Conservation (phyloP, 2,797 vertebrate genomes). For the Ctenopoma kingsleyae region DNA sequence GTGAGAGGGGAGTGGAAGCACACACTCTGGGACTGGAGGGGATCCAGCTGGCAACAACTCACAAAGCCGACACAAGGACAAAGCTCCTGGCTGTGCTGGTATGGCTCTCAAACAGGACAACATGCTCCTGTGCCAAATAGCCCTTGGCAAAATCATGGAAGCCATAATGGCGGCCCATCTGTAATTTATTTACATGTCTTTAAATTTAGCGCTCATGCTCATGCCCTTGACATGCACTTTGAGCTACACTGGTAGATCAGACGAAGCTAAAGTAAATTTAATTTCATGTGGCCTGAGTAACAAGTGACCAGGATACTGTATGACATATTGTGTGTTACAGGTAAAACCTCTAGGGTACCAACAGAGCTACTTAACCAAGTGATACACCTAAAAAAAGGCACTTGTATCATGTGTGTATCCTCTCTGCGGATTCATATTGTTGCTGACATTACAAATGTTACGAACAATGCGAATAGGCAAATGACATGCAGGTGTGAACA, state of each 20-base stretch:
- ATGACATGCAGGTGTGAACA: slow-evolving; percentile 60
- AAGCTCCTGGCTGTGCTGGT: slow-evolving; percentile 74
- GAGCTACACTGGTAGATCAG: slow-evolving; percentile 30
- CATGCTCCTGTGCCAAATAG: slow-evolving; percentile 69
- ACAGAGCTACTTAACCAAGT: slow-evolving; percentile 18
- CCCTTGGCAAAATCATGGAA: slow-evolving; percentile 65
- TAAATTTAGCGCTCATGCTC: slow-evolving; percentile 43
- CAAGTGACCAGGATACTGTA: slow-evolving; percentile 32
- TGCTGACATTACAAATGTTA: slow-evolving; percentile 41
- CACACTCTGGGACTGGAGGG: slow-evolving; percentile 71
- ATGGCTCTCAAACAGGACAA: slow-evolving; percentile 73
- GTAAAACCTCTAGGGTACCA: slow-evolving; percentile 48
- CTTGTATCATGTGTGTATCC: slow-evolving; percentile 22
- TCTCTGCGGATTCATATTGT: slow-evolving; percentile 30
- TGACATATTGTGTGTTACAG: slow-evolving; percentile 31
- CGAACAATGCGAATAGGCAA: slow-evolving; percentile 34
- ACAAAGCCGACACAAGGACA: slow-evolving; percentile 77
- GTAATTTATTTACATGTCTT: slow-evolving; percentile 75
- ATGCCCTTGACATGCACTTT: slow-evolving; percentile 50
- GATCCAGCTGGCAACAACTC: slow-evolving; percentile 77
- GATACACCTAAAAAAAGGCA: background rate
- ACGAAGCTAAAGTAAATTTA: slow-evolving; percentile 28
- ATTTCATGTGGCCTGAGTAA: slow-evolving; percentile 46
- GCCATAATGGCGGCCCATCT: slow-evolving; percentile 65
- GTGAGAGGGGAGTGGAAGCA: slow-evolving; percentile 67